phyloP scores from a whole-genome alignment of 2,888 invertebrate genomes.

The Epsilonema sp. region DNA sequence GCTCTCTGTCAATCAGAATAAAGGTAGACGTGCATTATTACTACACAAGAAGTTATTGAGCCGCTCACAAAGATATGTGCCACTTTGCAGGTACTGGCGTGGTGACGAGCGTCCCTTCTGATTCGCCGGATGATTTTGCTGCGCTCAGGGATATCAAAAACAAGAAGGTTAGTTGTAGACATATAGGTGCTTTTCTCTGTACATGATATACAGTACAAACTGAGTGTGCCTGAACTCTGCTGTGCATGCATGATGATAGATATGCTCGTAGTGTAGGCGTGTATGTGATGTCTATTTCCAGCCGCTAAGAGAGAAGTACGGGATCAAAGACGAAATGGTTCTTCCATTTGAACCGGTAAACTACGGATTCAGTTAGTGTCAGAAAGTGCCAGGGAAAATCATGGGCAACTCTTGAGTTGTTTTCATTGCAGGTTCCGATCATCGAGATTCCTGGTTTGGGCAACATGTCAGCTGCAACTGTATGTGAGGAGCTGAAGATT shows the following conservation, averaged over 20 bases:
- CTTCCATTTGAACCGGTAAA: slow-evolving; percentile 45
- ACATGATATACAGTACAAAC: no score
- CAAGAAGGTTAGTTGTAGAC: slow-evolving; percentile 39
- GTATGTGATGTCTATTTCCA: slow-evolving; percentile 28
- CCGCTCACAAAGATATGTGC: no score
- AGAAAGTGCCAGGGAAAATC: no score
- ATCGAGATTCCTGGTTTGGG: slow-evolving; percentile 77
- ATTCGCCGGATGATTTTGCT: slow-evolving; percentile 94
- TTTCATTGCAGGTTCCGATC: slow-evolving; percentile 46
- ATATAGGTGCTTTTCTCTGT: no score
- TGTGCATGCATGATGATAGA: no score
- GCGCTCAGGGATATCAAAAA: slow-evolving; percentile 83
- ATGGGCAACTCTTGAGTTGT: no score
- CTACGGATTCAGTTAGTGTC: no score
- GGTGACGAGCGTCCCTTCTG: slow-evolving; percentile 92
- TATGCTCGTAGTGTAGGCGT: no score
- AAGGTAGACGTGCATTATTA: no score
- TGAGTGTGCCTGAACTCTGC: no score
- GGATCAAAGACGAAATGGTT: slow-evolving; percentile 60
- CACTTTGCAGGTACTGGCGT: slow-evolving; percentile 78
- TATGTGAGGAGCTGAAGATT: slow-evolving; percentile 73
- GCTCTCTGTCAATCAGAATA: slow-evolving; percentile 89
- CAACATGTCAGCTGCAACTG: slow-evolving; percentile 55
- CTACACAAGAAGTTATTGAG: no score
- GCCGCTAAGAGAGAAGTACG: slow-evolving; percentile 74